Evolutionary conservation across 2,113 vertebrate genomes (phyloP), one percentile per base, ranked within the genome.

Genomic region (Oreochromis spilurus): DNA sequence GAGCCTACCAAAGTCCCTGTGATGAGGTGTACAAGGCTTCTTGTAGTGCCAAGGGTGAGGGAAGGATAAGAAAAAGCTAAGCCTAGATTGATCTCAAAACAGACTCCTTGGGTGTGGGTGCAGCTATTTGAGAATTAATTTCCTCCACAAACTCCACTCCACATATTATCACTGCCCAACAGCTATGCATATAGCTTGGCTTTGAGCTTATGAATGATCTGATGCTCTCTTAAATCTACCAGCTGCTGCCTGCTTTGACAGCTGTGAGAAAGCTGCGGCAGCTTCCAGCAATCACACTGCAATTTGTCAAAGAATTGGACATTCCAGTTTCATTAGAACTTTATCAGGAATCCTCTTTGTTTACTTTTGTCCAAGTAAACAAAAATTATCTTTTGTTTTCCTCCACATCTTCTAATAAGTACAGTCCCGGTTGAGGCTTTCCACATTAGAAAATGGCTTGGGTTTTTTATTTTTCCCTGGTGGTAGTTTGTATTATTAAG

Each of bases 1-100:
- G 85, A 93, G 65, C 83, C 87, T 14, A 58, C 21, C 48, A 83
- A 89, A 92, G 87, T 87, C 79, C 36, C 65, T 58, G 86, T 81
- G 86, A 89, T 92, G 87, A 93, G 89, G 81, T 83, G 84, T 10
- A 53, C n/a, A 21, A 81, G 77, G 55, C 85, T 9, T 54, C 67
- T 86, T 87, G 83, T 84, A 88, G 85, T 86, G 88, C 85, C 3
- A 81, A 86, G 81, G 79, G 38, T 88, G 87, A 88, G 10, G 21
- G 54, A 11, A 82, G 83, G 88, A 84, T 87, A 81, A 86, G 81
- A 50, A 58, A 67, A 53, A 81, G 79, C 91, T 92, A 72, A 87
- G 38, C 55, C 52, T 8, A 62, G 82, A 91, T 84, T 90, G 84
- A 92, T 90, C 84, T 85, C 31, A 43, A 84, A 91, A 88, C 75